Evolutionary conservation across 1,140 invertebrate genomes (phyloP), one percentile per base, ranked within the genome.

Genomic region (Pseudoatta argentina): DNA sequence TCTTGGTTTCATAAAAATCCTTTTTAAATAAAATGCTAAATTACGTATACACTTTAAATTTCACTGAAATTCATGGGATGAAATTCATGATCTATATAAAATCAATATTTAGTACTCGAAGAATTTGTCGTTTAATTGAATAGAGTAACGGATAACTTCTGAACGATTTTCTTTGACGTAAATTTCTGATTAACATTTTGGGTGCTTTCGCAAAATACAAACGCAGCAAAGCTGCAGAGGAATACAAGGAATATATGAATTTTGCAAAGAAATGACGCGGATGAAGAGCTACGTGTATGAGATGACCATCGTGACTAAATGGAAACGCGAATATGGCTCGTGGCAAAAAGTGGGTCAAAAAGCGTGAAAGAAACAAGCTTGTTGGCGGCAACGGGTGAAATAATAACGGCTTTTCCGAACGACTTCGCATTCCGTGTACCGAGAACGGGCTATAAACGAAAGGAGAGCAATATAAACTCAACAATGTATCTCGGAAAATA

Each of bases 391-490:
- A 61, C 57, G 34, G n/a, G 30, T 30, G 51, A 57, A n/a, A 18
- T 81, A 39, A 24, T 24, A 81, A 21, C 21, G 16, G 34, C 16
- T 81, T 81, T 81, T 44, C 51, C 66, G 78, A 81, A 71, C 78
- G 79, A 82, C 67, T 48, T 82, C 79, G 67, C 67, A 82, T 82
- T 59, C 55, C 27, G 7, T 48, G 14, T 61, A 61, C 24, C 66
- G 39, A 61, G 24, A 72, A 61, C 53, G n/a, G 2, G 27, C 3
- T 72, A 61, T 71, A 81, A 81, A 81, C 34, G 34, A 71, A 71
- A 53, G 67, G 3, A 30, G 34, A 21, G 7, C 59, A 18, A 55
- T 82, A 73, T 72, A 61, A 82, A 82, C 53, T 39, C 27, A 24
- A 61, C 21, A 48, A 73, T 21, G 55, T 34, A 48, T 82, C 55